These are phyloP conservation scores for Hyles vespertilio DNA, from an alignment of 1,140 invertebrate species.

Conservation along the genomic window DNA sequence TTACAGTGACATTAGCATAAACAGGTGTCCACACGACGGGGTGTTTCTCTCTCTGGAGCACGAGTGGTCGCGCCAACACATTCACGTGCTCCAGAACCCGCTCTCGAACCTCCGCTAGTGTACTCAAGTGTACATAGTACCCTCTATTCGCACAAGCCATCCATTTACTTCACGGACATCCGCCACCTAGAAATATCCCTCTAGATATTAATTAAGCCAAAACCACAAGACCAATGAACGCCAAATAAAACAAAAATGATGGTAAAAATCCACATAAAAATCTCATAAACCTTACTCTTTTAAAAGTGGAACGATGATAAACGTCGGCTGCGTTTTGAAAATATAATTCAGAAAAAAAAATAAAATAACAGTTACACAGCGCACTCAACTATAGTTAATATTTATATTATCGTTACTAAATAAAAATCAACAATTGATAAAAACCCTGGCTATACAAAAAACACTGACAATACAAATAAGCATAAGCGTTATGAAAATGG, in stretches of 20 bases:
- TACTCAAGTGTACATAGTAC: conserved; percentile 95
- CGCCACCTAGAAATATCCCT: conserved; percentile 69
- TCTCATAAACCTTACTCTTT: too few species aligned
- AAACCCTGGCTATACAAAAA: too few species aligned
- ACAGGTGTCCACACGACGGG: conserved; percentile 93
- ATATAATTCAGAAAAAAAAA: not conserved
- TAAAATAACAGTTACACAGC: not conserved
- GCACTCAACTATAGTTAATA: too few species aligned
- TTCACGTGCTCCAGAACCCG: conserved; percentile 94
- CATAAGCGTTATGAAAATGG: conserved; percentile 40
- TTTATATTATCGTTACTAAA: too few species aligned
- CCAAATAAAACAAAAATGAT: too few species aligned
- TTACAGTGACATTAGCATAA: conserved; percentile 92
- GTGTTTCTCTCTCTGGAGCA: conserved; percentile 86
- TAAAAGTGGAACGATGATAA: too few species aligned
- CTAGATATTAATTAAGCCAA: conserved; percentile 1
- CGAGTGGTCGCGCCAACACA: conserved; percentile 92
- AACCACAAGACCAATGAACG: too few species aligned
- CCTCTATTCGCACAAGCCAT: conserved; percentile 98
- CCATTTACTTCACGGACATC: conserved; percentile 91
- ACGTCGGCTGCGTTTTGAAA: not conserved
- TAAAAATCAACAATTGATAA: too few species aligned
- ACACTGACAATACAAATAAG: conserved; percentile 16
- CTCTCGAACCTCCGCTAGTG: conserved; percentile 94
- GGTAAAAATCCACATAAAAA: too few species aligned